Evolutionary conservation across 2,113 vertebrate species (phyloP), one percentile per base, ranked within the genome.

Genomic region (Ictidomys tridecemlineatus): DNA sequence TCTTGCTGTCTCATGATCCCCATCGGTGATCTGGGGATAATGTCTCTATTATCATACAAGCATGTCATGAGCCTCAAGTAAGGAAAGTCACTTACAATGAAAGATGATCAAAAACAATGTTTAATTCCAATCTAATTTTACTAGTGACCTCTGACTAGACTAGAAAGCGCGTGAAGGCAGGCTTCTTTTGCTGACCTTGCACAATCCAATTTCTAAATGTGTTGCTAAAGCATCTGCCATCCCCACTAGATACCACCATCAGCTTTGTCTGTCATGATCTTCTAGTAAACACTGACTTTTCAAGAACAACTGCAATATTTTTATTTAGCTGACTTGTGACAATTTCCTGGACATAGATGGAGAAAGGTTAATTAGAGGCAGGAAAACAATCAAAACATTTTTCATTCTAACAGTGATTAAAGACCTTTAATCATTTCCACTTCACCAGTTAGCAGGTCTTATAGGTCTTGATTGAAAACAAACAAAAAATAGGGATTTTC

Each of bases 381-480:
- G 77, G 34, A 93, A 98, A 96, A 89, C 67, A 94, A 91, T 91
- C 86, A 78, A 28, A n/a, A 72, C 24, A 42, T 70, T 96, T 97
- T 97, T 96, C 89, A 94, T 94, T 95, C 65, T 85, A 92, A 74
- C 16, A 61, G 37, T 91, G 69, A 97, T 91, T 94, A 85, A 94
- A 91, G 53, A 91, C 92, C 18, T 13, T 79, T 86, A 87, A 42
- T 93, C 73, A 74, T 91, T 91, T 94, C 61, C 12, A 72, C n/a
- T 78, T 95, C 69, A 63, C 69, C 51, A 89, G 77, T 96, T 94
- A 94, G 72, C 65, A 45, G 42, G 70, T 67, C 63, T 89, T 84
- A 78, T 45, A 70, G 53, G 69, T 89, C 77, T 87, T 79, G 10
- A 92, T 2, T 88, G 28, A 90, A 97, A 97, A 94, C n/a, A 93